phyloP scores from a whole-genome alignment of 2,797 vertebrate species.

The Spondyliosoma cantharus region DNA sequence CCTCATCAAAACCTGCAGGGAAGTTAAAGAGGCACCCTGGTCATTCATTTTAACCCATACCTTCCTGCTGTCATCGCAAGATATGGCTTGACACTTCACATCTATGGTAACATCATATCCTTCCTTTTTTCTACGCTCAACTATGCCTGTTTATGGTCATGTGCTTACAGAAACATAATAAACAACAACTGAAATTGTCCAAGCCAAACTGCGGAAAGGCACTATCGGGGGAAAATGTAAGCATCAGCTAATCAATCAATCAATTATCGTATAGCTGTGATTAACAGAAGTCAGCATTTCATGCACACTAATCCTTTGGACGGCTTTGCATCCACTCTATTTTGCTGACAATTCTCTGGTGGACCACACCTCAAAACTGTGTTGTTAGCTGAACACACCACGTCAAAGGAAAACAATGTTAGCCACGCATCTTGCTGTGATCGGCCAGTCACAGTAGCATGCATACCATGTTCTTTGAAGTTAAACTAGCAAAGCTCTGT shows the following conservation, averaged over 20 bases:
- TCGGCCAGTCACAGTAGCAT: background rate
- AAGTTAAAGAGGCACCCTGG: constrained; percentile 36
- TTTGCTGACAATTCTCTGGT: background rate
- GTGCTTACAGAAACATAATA: constrained; percentile 3
- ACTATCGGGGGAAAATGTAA: too few species aligned
- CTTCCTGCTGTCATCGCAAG: constrained; percentile 1
- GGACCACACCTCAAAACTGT: background rate
- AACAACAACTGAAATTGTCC: background rate
- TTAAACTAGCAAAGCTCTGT: background rate
- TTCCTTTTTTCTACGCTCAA: background rate
- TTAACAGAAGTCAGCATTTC: constrained; percentile 11
- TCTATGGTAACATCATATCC: background rate
- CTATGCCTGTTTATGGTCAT: constrained; percentile 11
- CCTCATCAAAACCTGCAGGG: constrained; percentile 48
- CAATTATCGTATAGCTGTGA: background rate
- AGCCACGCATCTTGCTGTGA: too few species aligned
- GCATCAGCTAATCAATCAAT: too few species aligned
- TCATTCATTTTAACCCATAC: constrained; percentile 29
- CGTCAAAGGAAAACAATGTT: too few species aligned
- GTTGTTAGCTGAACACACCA: too few species aligned
- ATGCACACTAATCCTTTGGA: background rate
- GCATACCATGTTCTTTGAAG: background rate
- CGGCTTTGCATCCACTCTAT: background rate
- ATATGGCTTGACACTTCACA: background rate
- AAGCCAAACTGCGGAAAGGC: background rate